Conservation (phyloP, 2,113 vertebrate genomes). For the Acrocephalus kingi region DNA sequence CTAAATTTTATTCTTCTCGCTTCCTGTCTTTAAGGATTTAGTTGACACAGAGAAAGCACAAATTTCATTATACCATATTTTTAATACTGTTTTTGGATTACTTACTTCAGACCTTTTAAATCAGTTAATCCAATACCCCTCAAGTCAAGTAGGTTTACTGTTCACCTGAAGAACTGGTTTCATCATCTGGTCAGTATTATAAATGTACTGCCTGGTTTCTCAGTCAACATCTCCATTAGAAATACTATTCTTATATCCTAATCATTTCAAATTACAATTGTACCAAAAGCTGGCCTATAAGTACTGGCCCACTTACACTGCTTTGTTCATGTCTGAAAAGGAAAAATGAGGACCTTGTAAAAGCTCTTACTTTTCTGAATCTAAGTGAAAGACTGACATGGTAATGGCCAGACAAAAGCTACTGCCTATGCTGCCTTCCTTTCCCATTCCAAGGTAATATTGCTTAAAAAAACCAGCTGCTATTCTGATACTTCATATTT, state of each 20-base stretch:
- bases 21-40: neutral
- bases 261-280: constrained; percentile 6
- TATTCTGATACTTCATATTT: constrained; percentile 16
- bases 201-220: neutral
- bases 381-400: neutral
- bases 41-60: neutral
- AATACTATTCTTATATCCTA: constrained; percentile 38
- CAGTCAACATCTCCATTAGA: constrained; percentile 23
- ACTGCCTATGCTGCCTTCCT: neutral
- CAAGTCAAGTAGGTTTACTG: neutral
- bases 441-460: neutral
- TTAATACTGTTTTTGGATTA: neutral
- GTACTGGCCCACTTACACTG: neutral
- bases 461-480: neutral
- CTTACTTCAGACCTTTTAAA: constrained; percentile 31
- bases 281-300: neutral
- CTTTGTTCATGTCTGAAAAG: neutral
- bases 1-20: neutral
- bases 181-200: neutral
- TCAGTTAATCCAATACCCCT: constrained; percentile 20
- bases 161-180: constrained; percentile 10
- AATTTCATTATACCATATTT: neutral
- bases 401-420: neutral
- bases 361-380: neutral
- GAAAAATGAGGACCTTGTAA: neutral